These are phyloP conservation scores for Aphidius gifuensis DNA, from an alignment of 1,140 invertebrate genomes.

Conservation along the genomic window DNA sequence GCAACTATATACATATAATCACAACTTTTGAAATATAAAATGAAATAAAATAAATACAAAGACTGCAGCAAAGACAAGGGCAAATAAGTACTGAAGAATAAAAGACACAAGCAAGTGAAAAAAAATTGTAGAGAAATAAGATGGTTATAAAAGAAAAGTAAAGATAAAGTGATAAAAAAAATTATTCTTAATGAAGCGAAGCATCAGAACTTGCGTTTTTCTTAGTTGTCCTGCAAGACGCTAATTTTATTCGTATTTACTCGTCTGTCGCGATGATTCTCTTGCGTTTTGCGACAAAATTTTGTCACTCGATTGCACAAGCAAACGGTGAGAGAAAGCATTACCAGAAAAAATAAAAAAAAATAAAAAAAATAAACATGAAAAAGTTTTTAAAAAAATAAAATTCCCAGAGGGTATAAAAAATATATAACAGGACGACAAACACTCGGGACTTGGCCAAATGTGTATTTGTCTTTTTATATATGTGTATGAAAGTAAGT, in stretches of 20 bases:
- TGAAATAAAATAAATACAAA: too few species aligned
- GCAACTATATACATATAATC: too few species aligned
- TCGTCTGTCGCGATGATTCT: conserved; percentile 21
- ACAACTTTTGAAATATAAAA: too few species aligned
- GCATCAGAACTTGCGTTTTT: conserved; percentile 13
- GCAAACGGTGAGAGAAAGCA: conserved; percentile 16
- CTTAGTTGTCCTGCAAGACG: conserved; percentile 18
- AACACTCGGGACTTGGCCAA: conserved; percentile 7
- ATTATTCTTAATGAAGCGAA: conserved; percentile 22
- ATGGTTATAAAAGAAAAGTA: neutral
- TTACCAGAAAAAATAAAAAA: conserved; percentile 7
- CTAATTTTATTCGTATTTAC: conserved; percentile 26
- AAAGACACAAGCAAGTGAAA: too few species aligned
- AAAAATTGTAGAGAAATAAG: neutral
- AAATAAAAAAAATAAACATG: conserved; percentile 17
- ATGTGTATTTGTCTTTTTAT: neutral
- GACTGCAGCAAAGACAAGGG: too few species aligned
- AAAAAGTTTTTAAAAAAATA: conserved; percentile 16
- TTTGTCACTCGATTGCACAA: neutral
- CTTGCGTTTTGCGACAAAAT: conserved; percentile 1
- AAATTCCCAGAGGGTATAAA: conserved; percentile 25
- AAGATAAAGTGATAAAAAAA: neutral
- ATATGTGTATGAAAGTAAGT: neutral
- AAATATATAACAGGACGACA: conserved; percentile 10
- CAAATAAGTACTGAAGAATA: too few species aligned